Percentiles rank a stretch among this genome's conserved stretches.
Conservation (phyloP, 1,140 invertebrate species). For the Papilio polyxenes region DNA sequence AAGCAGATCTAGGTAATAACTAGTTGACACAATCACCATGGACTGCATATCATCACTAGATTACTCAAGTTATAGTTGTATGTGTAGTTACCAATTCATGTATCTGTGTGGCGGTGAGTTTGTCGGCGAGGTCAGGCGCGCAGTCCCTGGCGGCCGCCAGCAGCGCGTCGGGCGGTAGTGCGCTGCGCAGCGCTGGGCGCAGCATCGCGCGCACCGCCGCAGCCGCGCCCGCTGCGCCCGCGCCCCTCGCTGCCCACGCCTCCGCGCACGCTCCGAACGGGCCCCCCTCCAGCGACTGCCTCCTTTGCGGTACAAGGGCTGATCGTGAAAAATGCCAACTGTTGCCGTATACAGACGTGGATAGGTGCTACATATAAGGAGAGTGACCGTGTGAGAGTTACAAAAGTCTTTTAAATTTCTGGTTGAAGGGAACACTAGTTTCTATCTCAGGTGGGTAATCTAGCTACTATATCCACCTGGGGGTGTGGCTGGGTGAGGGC, state of each 20-base stretch:
- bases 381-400: neutral
- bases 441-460: neutral
- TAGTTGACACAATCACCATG: too few species aligned
- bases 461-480: slow-evolving; percentile 58
- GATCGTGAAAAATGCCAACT: slow-evolving; percentile 52
- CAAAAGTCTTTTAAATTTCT: neutral
- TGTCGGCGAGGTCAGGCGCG: slow-evolving; percentile 87
- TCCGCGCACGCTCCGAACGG: slow-evolving; percentile 78
- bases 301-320: slow-evolving; percentile 65
- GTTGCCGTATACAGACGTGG: slow-evolving; percentile 30
- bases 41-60: too few species aligned
- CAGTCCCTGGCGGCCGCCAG: slow-evolving; percentile 90
- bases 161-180: slow-evolving; percentile 85
- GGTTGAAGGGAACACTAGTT: neutral
- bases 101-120: slow-evolving; percentile 84
- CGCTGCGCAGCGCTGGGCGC: slow-evolving; percentile 80
- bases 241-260: slow-evolving; percentile 69
- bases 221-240: slow-evolving; percentile 70
- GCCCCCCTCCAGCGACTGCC: slow-evolving; percentile 79
- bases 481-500: slow-evolving; percentile 88
- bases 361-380: neutral
- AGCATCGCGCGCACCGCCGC: slow-evolving; percentile 74
- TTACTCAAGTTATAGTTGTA: neutral
- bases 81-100: slow-evolving; percentile 84
- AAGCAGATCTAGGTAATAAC: neutral